Conservation (phyloP, 2,888 invertebrate species). For the Bugula neritina region DNA sequence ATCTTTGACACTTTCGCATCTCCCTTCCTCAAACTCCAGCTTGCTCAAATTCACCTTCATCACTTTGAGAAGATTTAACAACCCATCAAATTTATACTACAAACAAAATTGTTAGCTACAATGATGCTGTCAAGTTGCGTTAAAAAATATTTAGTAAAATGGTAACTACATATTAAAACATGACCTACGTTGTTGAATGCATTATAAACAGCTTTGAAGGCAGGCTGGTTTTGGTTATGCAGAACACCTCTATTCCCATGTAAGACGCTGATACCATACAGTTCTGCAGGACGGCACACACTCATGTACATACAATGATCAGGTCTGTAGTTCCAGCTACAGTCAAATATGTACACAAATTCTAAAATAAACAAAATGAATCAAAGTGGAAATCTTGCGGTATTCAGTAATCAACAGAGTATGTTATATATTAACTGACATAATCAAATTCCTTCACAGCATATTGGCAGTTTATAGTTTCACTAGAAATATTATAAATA, state of each 20-base stretch:
- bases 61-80: background rate
- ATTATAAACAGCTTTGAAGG: constrained; percentile 68
- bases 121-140: too few relatives aligned
- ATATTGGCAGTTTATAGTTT: too few relatives aligned
- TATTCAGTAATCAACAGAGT: too few relatives aligned
- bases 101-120: too few relatives aligned
- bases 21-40: background rate
- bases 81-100: constrained; percentile 21
- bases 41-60: background rate
- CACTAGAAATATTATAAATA: too few relatives aligned
- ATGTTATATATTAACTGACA: too few relatives aligned
- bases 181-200: constrained; percentile 53
- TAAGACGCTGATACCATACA: constrained; percentile 70
- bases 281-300: constrained; percentile 69
- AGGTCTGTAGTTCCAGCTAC: constrained; percentile 83
- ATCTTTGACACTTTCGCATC: constrained; percentile 18
- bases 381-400: too few relatives aligned
- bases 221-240: constrained; percentile 76
- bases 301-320: constrained; percentile 95
- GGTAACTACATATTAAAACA: background rate
- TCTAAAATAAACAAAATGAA: constrained; percentile 59
- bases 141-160: too few relatives aligned
- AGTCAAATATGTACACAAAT: constrained; percentile 71
- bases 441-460: too few relatives aligned
- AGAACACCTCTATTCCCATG: constrained; percentile 85